phyloP scores from a whole-genome alignment of 2,113 vertebrate species.

The Lasiurus cinereus region DNA sequence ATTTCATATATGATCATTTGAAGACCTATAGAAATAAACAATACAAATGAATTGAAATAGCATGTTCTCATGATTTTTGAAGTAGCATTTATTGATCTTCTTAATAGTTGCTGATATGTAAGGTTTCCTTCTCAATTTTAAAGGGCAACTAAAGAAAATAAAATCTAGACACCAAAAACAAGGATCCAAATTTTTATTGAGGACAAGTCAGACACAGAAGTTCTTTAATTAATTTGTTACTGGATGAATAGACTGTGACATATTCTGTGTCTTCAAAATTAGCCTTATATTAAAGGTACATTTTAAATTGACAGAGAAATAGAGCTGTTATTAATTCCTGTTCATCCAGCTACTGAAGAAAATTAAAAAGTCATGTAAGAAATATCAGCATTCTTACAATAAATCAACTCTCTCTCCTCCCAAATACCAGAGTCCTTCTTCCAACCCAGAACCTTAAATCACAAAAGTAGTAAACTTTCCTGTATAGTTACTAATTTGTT shows the following conservation, averaged over 20 bases:
- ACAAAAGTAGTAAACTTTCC: neutral
- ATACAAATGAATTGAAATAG: slow-evolving; percentile 29
- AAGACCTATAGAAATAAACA: slow-evolving; percentile 59
- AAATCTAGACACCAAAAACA: slow-evolving; percentile 46
- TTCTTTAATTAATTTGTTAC: slow-evolving; percentile 65
- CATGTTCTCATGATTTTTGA: slow-evolving; percentile 39
- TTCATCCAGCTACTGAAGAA: slow-evolving; percentile 19
- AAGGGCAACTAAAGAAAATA: slow-evolving; percentile 31
- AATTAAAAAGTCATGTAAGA: slow-evolving; percentile 43
- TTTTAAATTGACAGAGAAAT: slow-evolving; percentile 62
- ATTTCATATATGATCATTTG: slow-evolving; percentile 37
- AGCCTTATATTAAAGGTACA: slow-evolving; percentile 47
- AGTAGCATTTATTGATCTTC: neutral
- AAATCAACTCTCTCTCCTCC: neutral
- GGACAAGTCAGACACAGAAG: neutral
- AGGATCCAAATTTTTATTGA: slow-evolving; percentile 55
- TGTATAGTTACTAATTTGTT: neutral
- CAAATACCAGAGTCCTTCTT: neutral
- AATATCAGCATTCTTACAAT: neutral
- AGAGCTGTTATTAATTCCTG: slow-evolving; percentile 41
- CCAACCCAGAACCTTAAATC: neutral
- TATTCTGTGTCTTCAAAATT: slow-evolving; percentile 33
- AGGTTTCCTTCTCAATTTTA: neutral
- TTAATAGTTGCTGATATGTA: neutral
- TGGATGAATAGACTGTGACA: neutral